These are phyloP conservation scores for Odontamblyopus lacepedii DNA, from an alignment of 2,797 vertebrate genomes.

Conservation along the genomic window DNA sequence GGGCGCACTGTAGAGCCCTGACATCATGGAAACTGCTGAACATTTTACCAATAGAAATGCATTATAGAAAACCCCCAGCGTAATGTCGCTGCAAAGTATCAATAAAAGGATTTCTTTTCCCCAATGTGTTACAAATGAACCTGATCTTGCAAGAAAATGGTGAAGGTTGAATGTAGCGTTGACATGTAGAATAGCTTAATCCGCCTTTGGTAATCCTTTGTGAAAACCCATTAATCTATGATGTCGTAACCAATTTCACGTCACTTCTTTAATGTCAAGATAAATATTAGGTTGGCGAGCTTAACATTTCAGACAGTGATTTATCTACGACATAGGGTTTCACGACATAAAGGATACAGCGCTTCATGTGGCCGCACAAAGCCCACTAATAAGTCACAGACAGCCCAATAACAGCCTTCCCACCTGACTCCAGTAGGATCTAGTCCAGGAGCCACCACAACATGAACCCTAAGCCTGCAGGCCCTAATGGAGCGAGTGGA, in stretches of 20 bases:
- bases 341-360: constrained; percentile 20
- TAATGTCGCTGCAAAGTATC: too few species aligned
- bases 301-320: constrained; percentile 3
- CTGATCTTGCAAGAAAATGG: background rate
- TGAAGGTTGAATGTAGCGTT: background rate
- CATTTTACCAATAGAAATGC: too few species aligned
- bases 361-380: constrained; percentile 46
- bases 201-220: background rate
- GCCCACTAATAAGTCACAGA: constrained; percentile 59
- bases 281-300: constrained; percentile 6
- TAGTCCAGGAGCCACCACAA: constrained; percentile 48
- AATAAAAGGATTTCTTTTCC: too few species aligned
- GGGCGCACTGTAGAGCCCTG: too few species aligned
- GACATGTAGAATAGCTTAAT: constrained; percentile 2
- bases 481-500: constrained; percentile 26
- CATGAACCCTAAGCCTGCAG: constrained; percentile 28
- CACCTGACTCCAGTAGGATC: constrained; percentile 60
- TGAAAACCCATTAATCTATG: background rate
- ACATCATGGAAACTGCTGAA: too few species aligned
- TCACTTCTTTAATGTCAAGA: constrained; percentile 10
- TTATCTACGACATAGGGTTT: constrained; percentile 17
- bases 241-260: background rate
- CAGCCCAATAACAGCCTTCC: constrained; percentile 63
- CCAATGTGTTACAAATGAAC: background rate
- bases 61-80: too few species aligned